These are phyloP conservation scores for Hypocryptadius cinnamomeus DNA, from an alignment of 2,113 vertebrate species.

Conservation along the genomic window DNA sequence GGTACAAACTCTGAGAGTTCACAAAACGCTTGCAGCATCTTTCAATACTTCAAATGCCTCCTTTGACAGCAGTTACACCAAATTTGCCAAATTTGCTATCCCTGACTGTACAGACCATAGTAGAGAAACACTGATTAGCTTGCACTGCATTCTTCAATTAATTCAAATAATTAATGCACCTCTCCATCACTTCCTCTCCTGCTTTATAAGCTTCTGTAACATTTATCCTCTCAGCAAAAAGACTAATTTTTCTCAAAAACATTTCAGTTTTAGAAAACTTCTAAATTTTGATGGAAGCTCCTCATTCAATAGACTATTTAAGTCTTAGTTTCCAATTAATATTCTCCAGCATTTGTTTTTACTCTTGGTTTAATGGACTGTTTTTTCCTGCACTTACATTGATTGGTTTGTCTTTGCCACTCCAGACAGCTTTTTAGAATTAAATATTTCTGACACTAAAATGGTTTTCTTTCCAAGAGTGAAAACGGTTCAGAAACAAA, in stretches of 20 bases:
- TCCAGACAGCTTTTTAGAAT: not conserved
- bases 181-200: not conserved
- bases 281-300: not conserved
- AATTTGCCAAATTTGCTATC: not conserved
- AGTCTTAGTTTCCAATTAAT: not conserved
- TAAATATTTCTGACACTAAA: not conserved
- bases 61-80: not conserved
- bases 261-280: not conserved
- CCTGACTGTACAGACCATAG: not conserved
- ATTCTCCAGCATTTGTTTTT: not conserved
- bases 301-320: not conserved
- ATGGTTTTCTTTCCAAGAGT: not conserved
- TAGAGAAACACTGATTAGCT: not conserved
- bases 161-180: not conserved
- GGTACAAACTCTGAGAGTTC: not conserved
- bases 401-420: not conserved
- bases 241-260: not conserved
- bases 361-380: not conserved
- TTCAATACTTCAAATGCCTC: not conserved
- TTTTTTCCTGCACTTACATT: not conserved
- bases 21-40: accelerated
- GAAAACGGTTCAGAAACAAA: not conserved
- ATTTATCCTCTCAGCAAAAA: not conserved
- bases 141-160: not conserved
- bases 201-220: not conserved